Evolutionary conservation across 1,140 invertebrate genomes (phyloP).

Genomic region (Papilio xuthus): DNA sequence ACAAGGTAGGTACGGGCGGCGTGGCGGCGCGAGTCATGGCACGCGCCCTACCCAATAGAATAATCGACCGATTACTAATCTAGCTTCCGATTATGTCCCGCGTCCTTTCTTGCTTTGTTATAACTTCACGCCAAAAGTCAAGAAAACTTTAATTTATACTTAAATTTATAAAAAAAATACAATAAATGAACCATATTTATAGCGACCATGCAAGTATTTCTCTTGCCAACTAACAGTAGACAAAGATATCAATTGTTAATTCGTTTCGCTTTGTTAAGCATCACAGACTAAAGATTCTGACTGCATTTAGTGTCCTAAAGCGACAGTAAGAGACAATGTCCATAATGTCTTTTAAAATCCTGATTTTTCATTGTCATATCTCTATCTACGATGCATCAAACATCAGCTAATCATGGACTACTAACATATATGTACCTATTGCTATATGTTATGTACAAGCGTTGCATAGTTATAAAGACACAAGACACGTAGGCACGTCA

Average conservation of each 20-base stretch:
- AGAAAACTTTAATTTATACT: background rate
- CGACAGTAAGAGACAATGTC: too few relatives aligned
- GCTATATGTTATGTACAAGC: background rate
- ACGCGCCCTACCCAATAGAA: background rate
- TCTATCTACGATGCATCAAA: background rate
- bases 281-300: too few relatives aligned
- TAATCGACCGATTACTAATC: background rate
- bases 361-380: background rate
- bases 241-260: too few relatives aligned
- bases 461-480: constrained; percentile 23
- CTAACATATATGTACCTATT: background rate
- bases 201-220: too few relatives aligned
- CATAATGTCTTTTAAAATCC: background rate
- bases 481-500: constrained; percentile 18
- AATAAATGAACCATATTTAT: too few relatives aligned
- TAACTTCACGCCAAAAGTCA: background rate
- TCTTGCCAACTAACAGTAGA: too few relatives aligned
- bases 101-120: background rate
- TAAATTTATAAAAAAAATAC: too few relatives aligned
- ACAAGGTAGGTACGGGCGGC: background rate
- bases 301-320: too few relatives aligned
- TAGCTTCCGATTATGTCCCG: background rate
- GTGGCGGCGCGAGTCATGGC: background rate
- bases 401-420: background rate
- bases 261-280: too few relatives aligned